Evolutionary conservation across 2,113 vertebrate species (phyloP).

Genomic region (Muscicapa adusta): DNA sequence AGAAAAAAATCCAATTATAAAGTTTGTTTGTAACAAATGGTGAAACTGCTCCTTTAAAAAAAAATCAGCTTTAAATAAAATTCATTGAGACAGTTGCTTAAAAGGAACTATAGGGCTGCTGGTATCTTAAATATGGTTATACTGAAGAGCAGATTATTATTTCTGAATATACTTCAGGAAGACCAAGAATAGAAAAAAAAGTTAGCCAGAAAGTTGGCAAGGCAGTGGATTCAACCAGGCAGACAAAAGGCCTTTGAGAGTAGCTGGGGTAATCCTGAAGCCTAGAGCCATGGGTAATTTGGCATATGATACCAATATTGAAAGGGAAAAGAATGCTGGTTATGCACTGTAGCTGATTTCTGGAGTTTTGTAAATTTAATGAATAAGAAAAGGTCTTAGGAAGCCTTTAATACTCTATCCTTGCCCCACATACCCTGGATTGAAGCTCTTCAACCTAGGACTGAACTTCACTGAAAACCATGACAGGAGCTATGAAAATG

Average conservation of each 20-base stretch:
- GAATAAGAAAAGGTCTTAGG: not conserved
- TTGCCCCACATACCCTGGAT: not conserved
- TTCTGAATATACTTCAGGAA: not conserved
- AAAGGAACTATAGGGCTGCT: not conserved
- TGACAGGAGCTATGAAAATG: not conserved
- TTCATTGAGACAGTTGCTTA: not conserved
- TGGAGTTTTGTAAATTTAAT: not conserved
- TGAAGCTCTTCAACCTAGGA: not conserved
- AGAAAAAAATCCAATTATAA: not conserved
- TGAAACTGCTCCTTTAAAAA: not conserved
- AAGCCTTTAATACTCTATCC: not conserved
- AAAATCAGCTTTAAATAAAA: not conserved
- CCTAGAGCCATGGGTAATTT: not conserved
- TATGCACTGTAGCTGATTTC: not conserved
- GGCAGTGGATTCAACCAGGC: accelerated
- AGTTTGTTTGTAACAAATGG: not conserved
- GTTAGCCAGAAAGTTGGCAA: not conserved
- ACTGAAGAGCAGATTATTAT: not conserved
- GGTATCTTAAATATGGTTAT: not conserved
- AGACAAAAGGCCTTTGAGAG: not conserved
- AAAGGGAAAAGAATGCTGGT: not conserved
- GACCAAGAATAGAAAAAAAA: not conserved
- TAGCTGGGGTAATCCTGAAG: not conserved
- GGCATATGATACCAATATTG: not conserved
- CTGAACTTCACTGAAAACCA: not conserved